Base-by-base conservation (phyloP, 2,113 vertebrate species). In the Eudorcas thomsonii region DNA sequence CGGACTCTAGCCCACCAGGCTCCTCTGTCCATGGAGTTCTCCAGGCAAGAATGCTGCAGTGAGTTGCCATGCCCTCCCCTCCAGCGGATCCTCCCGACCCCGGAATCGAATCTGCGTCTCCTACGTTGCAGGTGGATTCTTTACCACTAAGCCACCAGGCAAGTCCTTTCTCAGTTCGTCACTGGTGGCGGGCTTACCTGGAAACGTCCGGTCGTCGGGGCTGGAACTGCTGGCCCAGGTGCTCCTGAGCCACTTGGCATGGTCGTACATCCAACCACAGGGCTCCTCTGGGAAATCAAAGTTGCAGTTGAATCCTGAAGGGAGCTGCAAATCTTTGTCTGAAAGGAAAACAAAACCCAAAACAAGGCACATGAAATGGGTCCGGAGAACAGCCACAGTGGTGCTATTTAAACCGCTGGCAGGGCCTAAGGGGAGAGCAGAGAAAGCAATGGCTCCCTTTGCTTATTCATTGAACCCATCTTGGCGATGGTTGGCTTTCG, bases 251-350 rank as follows among this genome's bases (percentile, higher is more conserved):
- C 99, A 99, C 0, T 99, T 99, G 97, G 99, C 99, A 2, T 99
- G 99, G 95, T 99, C 99, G 0, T 99, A 99, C 9, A 99, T 99
- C 99, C 99, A 99, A 95, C 99, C 99, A 48, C 99, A 99, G 98
- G 99, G 92, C 98, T 99, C 98, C 96, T 99, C 99, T 0, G 98
- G 98, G 97, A 99, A 98, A 97, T 99, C 99, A 94, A 99, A 99
- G 98, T 99, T 99, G 98, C 99, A 99, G 26, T 99, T 99, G 87
- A 99, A 99, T 86, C 99, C 98, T n/a, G 97, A 86, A 99, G 99
- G 96, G 98, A 99, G 43, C 98, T 98, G 98, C 85, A 98, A 98
- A 98, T 99, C 99, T 98, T 98, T 98, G 91, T 98, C 98, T 98
- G 60, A 88, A 96, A 82, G 48, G 26, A 52, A 59, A 33, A 89